Evolutionary conservation across 2,797 vertebrate genomes (phyloP).

Genomic region (Rhyacichthys aspro): DNA sequence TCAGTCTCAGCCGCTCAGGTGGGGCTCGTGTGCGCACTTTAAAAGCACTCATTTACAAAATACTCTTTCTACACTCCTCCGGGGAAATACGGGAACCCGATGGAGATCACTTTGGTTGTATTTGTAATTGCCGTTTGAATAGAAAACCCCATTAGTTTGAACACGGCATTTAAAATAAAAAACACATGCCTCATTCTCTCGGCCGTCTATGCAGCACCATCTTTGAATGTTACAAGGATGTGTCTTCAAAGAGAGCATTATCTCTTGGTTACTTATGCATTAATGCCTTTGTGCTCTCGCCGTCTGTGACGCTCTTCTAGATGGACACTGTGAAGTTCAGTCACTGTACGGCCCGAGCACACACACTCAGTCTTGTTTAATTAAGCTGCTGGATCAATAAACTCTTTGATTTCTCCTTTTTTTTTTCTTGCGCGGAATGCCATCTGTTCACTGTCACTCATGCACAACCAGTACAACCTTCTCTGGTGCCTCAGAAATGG

Average conservation of each 20-base stretch:
- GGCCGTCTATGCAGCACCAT: slow-evolving; percentile 2
- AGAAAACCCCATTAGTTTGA: slow-evolving; percentile 9
- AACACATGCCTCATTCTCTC: slow-evolving; percentile 27
- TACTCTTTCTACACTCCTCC: too few species aligned
- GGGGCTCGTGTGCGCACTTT: slow-evolving; percentile 9
- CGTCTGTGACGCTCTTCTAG: slow-evolving; percentile 9
- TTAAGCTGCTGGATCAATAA: slow-evolving; percentile 73
- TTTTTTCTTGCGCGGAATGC: slow-evolving; percentile 37
- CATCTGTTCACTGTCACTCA: slow-evolving; percentile 62
- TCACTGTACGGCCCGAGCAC: slow-evolving; percentile 41
- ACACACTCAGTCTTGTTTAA: slow-evolving; percentile 69
- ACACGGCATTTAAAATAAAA: slow-evolving; percentile 10
- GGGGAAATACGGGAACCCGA: too few species aligned
- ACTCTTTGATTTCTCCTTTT: slow-evolving; percentile 52
- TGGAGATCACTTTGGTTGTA: background rate
- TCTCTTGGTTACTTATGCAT: slow-evolving; percentile 17
- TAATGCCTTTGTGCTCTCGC: slow-evolving; percentile 1
- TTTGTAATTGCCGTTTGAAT: background rate
- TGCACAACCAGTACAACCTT: slow-evolving; percentile 60
- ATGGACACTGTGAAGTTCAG: slow-evolving; percentile 47
- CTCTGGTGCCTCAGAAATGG: slow-evolving; percentile 46
- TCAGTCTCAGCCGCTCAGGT: slow-evolving; percentile 40
- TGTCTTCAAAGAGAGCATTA: slow-evolving; percentile 17
- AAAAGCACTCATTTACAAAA: slow-evolving; percentile 9
- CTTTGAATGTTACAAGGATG: background rate